phyloP scores from a whole-genome alignment of 2,888 invertebrate genomes.

The Fragum fragum region DNA sequence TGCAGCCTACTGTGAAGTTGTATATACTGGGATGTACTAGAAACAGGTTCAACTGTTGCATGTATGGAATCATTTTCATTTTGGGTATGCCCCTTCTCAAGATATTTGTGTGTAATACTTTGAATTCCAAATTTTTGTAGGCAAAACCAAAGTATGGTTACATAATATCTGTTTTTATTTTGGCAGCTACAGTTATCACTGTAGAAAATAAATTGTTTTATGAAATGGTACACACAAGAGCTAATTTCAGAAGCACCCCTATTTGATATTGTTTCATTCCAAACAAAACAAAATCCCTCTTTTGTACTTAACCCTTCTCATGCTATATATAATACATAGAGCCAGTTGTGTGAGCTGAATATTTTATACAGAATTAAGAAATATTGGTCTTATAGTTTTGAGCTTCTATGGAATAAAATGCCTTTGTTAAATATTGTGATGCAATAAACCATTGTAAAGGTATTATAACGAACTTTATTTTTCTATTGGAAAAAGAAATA shows the following conservation, averaged over 20 bases:
- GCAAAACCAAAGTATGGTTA: conserved; percentile 50
- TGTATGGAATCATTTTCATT: conserved; percentile 27
- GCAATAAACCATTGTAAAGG: too few species aligned
- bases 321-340: too few species aligned
- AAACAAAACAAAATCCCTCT: conserved; percentile 43
- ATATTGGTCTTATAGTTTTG: too few species aligned
- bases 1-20: conserved; percentile 29
- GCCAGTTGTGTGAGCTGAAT: too few species aligned
- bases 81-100: conserved; percentile 42
- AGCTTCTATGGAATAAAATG: too few species aligned
- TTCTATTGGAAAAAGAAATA: too few species aligned
- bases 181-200: conserved; percentile 47
- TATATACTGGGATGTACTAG: conserved; percentile 15
- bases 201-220: conserved; percentile 46
- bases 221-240: conserved; percentile 44
- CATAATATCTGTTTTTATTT: conserved; percentile 48
- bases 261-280: conserved; percentile 46
- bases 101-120: conserved; percentile 39
- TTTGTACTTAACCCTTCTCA: too few species aligned
- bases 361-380: too few species aligned
- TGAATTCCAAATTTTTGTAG: conserved; percentile 34
- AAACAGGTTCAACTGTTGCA: not conserved
- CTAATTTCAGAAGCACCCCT: conserved; percentile 50
- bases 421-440: too few species aligned
- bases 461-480: too few species aligned